Conservation (phyloP, 2,888 invertebrate species). For the Volucella inanis region DNA sequence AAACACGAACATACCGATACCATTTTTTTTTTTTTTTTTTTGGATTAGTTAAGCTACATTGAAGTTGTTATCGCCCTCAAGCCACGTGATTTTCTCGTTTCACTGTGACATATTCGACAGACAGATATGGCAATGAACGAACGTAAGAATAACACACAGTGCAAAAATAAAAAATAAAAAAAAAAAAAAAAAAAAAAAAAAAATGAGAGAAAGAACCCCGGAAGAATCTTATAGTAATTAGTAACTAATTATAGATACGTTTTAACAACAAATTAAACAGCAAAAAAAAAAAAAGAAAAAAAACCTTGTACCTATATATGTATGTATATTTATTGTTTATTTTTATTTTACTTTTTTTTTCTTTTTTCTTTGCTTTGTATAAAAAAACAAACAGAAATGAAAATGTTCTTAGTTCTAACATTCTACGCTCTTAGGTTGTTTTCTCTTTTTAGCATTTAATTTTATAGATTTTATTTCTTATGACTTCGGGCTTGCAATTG, state of each 20-base stretch:
- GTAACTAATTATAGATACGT: constrained; percentile 51
- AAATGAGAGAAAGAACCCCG: constrained; percentile 13
- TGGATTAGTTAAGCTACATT: constrained; percentile 62
- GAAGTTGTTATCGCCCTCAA: constrained; percentile 63
- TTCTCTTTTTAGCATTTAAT: constrained; percentile 36
- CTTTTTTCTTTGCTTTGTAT: constrained; percentile 9
- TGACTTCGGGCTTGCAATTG: constrained; percentile 56
- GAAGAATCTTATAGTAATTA: constrained; percentile 65
- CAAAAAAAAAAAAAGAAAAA: constrained; percentile 17
- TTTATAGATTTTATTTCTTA: constrained; percentile 3
- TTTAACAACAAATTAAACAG: constrained; percentile 32
- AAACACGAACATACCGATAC: constrained; percentile 6
- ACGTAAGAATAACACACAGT: constrained; percentile 13
- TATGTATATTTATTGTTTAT: constrained; percentile 66
- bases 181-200: constrained; percentile 19
- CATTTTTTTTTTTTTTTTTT: no score
- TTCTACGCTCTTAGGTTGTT: constrained; percentile 68
- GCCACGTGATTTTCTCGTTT: constrained; percentile 62
- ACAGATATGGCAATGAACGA: constrained; percentile 57
- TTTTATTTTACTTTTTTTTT: constrained; percentile 12
- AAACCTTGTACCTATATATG: constrained; percentile 72
- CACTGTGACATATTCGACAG: not conserved
- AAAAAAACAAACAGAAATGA: constrained; percentile 1
- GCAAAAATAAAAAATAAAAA: constrained; percentile 19
- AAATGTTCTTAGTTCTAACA: no score